Evolutionary conservation across 2,888 invertebrate species (phyloP).

Genomic region (Drosophila meridiana): DNA sequence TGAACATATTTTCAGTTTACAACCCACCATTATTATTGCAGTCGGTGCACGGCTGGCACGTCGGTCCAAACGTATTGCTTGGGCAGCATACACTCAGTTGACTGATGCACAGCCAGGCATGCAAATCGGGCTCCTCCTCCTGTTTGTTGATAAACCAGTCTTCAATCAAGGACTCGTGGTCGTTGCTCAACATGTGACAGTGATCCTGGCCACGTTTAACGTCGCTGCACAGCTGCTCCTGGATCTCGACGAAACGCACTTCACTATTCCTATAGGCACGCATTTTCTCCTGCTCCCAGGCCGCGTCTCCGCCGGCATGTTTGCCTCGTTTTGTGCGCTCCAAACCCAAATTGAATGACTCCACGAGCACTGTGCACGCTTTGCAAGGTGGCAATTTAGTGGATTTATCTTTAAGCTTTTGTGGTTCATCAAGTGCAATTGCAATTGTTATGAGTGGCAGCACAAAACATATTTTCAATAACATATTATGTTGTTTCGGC

Average conservation of each 20-base stretch:
- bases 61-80: conserved; percentile 91
- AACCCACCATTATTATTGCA: conserved; percentile 90
- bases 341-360: conserved; percentile 92
- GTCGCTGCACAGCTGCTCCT: conserved; percentile 93
- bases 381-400: conserved; percentile 90
- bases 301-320: conserved; percentile 96
- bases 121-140: conserved; percentile 87
- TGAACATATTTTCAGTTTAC: neutral
- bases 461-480: conserved; percentile 37
- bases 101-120: conserved; percentile 92
- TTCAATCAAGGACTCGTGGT: conserved; percentile 92
- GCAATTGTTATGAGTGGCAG: conserved; percentile 45
- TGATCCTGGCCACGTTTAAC: conserved; percentile 90
- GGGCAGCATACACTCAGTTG: conserved; percentile 93
- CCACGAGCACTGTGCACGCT: conserved; percentile 90
- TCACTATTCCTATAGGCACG: conserved; percentile 94
- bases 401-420: conserved; percentile 80
- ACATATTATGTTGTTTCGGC: conserved; percentile 34
- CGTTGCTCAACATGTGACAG: conserved; percentile 94
- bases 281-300: conserved; percentile 96
- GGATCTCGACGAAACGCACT: conserved; percentile 95
- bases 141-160: conserved; percentile 94
- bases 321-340: conserved; percentile 93
- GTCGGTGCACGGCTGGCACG: conserved; percentile 93
- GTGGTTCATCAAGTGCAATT: conserved; percentile 53